A percentile compares a stretch with the other conserved stretches of the same genome.
These are phyloP conservation scores for Drosophila nigritarsus DNA, from an alignment of 2,888 invertebrate genomes.

Conservation along the genomic window DNA sequence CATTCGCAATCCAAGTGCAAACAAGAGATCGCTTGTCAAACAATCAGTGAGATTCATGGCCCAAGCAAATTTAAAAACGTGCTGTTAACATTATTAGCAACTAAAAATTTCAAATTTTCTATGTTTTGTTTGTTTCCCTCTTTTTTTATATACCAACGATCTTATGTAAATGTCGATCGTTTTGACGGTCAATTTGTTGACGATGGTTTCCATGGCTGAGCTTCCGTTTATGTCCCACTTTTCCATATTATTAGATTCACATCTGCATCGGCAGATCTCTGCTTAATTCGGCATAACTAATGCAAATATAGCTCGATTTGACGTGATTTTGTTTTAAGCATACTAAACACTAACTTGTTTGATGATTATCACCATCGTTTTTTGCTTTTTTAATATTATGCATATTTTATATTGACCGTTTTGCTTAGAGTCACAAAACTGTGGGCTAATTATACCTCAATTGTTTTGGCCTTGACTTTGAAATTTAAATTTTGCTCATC, in stretches of 20 bases:
- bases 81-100: slow-evolving; percentile 58
- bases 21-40: slow-evolving; percentile 39
- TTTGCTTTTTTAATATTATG: slow-evolving; percentile 12
- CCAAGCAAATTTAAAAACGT: slow-evolving; percentile 65
- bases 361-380: not conserved
- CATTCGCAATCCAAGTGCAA: slow-evolving; percentile 47
- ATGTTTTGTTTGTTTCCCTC: slow-evolving; percentile 44
- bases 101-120: slow-evolving; percentile 29
- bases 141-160: not conserved
- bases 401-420: slow-evolving; percentile 30
- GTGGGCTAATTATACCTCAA: slow-evolving; percentile 41
- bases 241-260: slow-evolving; percentile 13
- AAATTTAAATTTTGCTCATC: slow-evolving; percentile 38
- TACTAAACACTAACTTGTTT: slow-evolving; percentile 23
- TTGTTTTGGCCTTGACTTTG: slow-evolving; percentile 67
- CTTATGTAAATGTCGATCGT: slow-evolving; percentile 65
- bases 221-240: slow-evolving; percentile 65
- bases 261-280: slow-evolving; percentile 2
- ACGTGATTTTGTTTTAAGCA: slow-evolving; percentile 19
- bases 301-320: slow-evolving; percentile 25
- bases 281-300: slow-evolving; percentile 13
- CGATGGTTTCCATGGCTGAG: slow-evolving; percentile 56
- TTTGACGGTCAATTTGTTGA: slow-evolving; percentile 34
- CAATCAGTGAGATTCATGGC: slow-evolving; percentile 63
- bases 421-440: slow-evolving; percentile 31